A percentile compares a stretch with the other conserved stretches of the same genome.
These are phyloP conservation scores for Drosophila colorata DNA, from an alignment of 2,888 invertebrate species.

Conservation along the genomic window DNA sequence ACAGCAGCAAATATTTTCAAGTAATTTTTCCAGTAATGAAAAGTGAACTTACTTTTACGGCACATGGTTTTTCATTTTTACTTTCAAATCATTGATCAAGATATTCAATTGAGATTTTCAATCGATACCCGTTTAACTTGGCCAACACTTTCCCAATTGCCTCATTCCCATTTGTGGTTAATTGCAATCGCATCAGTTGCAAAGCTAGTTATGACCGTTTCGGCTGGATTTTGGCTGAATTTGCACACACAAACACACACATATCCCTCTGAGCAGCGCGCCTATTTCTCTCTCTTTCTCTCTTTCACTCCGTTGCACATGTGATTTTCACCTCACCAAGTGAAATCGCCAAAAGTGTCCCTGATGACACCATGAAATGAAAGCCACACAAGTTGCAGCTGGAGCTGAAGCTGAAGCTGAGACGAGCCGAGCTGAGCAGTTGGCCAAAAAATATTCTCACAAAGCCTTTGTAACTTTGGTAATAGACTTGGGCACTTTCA, in stretches of 20 bases:
- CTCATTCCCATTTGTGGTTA: conserved; percentile 64
- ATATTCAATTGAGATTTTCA: conserved; percentile 60
- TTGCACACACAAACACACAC: conserved; percentile 5
- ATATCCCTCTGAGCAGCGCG: too few species aligned
- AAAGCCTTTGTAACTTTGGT: conserved; percentile 46
- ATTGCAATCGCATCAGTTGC: conserved; percentile 42
- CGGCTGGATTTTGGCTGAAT: conserved; percentile 19
- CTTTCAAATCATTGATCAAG: conserved; percentile 78
- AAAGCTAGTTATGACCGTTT: conserved; percentile 31
- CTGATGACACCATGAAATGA: conserved; percentile 59
- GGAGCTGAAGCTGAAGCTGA: neutral
- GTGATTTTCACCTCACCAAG: conserved; percentile 52
- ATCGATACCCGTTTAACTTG: conserved; percentile 30
- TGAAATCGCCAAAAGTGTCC: conserved; percentile 67
- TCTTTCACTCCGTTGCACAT: neutral
- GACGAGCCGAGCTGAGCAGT: too few species aligned
- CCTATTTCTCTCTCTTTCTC: neutral
- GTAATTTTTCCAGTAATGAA: conserved; percentile 51
- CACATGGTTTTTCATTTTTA: conserved; percentile 46
- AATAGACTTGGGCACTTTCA: conserved; percentile 57
- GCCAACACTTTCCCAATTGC: conserved; percentile 69
- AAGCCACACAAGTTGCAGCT: conserved; percentile 62
- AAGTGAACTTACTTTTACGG: conserved; percentile 72
- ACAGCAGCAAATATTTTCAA: conserved; percentile 29
- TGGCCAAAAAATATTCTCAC: conserved; percentile 54